Conservation (phyloP, 2,888 invertebrate species). For the Leptinotarsa tumamoca region DNA sequence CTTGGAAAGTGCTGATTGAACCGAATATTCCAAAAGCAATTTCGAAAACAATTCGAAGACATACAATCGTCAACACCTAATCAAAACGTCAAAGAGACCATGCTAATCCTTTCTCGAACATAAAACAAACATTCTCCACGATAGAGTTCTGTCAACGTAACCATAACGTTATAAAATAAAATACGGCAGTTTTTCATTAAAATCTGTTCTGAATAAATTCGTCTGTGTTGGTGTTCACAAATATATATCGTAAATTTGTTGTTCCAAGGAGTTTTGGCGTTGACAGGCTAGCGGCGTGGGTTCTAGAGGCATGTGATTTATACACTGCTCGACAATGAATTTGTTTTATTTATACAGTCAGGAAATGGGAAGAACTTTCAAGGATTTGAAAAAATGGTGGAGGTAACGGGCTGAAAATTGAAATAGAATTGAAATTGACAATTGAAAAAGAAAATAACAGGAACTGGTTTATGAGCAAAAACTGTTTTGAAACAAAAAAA, state of each 20-base stretch:
- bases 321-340: conserved; percentile 9
- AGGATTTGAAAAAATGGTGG: neutral
- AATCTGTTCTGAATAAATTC: conserved; percentile 34
- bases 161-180: conserved; percentile 38
- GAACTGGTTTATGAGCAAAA: no score
- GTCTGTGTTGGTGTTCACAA: conserved; percentile 35
- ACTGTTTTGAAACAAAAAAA: no score
- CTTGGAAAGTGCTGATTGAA: no score
- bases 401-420: neutral
- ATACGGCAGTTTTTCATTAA: conserved; percentile 33
- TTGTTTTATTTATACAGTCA: neutral
- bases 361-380: neutral
- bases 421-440: no score
- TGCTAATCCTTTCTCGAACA: conserved; percentile 29
- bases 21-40: neutral
- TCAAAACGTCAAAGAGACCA: conserved; percentile 12
- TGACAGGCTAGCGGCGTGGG: conserved; percentile 35
- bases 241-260: conserved; percentile 42
- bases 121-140: conserved; percentile 34
- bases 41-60: conserved; percentile 13
- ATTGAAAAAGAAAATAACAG: no score
- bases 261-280: conserved; percentile 38
- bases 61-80: conserved; percentile 4
- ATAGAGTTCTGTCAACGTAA: conserved; percentile 32
- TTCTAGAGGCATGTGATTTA: conserved; percentile 2